phyloP scores from a whole-genome alignment of 2,113 vertebrate species.

The Pantherophis guttatus region DNA sequence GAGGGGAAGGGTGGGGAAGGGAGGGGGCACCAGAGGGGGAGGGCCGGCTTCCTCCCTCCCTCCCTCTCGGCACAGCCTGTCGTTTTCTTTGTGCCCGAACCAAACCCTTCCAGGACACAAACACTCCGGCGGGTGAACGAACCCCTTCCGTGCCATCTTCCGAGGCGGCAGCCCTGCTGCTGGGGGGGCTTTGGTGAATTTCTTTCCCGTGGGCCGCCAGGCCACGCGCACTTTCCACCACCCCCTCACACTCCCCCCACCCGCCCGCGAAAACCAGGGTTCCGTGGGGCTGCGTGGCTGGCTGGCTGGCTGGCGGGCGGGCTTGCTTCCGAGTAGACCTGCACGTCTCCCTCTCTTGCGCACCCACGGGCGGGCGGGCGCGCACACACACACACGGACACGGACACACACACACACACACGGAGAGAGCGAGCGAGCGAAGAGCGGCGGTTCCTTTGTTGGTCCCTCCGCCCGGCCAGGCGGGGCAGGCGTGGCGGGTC shows the following conservation, averaged over 20 bases:
- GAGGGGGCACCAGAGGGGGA: neutral
- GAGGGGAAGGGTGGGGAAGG: neutral
- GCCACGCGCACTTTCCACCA: neutral
- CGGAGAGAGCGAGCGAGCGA: neutral
- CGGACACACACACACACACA: neutral
- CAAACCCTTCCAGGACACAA: neutral
- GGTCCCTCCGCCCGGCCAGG: constrained; percentile 6
- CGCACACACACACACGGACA: neutral
- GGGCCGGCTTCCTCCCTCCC: neutral
- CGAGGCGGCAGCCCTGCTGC: neutral
- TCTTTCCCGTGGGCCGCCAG: neutral
- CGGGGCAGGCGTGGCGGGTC: constrained; percentile 39
- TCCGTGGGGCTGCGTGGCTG: neutral
- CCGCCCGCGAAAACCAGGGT: neutral
- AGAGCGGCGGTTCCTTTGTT: neutral
- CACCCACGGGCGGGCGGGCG: neutral
- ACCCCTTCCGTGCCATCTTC: neutral
- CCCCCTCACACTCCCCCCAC: too few relatives aligned
- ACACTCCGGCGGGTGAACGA: neutral
- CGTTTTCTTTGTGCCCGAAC: neutral
- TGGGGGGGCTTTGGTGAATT: neutral
- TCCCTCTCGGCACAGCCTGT: neutral
- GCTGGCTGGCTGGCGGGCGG: neutral
- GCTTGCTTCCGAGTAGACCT: neutral
- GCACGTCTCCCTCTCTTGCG: neutral